Evolutionary conservation across 2,888 invertebrate species (phyloP), one percentile per base, ranked within the genome.

Genomic region (Ophonus ardosiacus): DNA sequence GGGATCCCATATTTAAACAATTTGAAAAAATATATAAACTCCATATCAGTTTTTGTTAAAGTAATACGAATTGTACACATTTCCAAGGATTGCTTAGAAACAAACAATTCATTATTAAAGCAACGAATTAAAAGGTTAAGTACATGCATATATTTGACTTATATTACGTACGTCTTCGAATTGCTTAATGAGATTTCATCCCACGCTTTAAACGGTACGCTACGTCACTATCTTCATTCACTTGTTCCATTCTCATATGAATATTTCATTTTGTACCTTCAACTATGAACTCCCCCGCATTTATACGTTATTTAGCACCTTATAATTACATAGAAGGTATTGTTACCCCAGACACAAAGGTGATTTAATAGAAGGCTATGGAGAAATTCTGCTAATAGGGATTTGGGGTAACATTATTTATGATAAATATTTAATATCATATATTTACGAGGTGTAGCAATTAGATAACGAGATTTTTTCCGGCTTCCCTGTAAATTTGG

Each of bases 111-210:
- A 68, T 15, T 74, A 21, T 74, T 8, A 74, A 17, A 43, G 43
- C 43, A 63, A 63, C 40, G 21, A 74, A 74, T 74, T 40, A 43
- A 74, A 71, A 74, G 71, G 71, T 74, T 74, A 74, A 74, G 13
- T 38, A 43, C 17, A 74, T 43, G 43, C 71, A 40, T 51, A 68
- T 68, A 17, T 74, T 74, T 43, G 17, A 74, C 71, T 74, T 51
- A 13, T 10, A 51, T 51, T 13, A 51, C 43, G 43, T 51, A 51
- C 7, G 43, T 51, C 31, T 51, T 51, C 43, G 13, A 51, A 51
- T 51, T 51, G 43, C 43, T 51, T 51, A 51, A 51, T 51, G 43
- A 51, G 43, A 51, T 51, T 51, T 51, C 43, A 51, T 51, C 43
- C 43, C 43, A 51, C 43, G 13, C 43, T 51, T 2, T 51, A 31